These are phyloP conservation scores for Proteles cristata DNA, from an alignment of 2,113 vertebrate genomes.

Conservation along the genomic window DNA sequence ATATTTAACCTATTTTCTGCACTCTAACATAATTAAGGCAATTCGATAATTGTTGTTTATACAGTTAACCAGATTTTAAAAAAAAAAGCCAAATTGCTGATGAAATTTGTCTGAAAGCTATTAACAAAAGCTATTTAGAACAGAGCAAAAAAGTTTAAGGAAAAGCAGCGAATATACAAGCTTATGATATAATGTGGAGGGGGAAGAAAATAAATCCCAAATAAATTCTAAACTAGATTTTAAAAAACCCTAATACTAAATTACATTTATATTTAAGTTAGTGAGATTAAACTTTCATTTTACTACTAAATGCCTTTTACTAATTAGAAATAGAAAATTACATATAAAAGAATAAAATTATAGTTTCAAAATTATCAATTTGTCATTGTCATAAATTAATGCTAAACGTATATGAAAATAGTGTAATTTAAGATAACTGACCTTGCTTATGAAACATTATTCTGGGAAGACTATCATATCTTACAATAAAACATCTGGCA, in stretches of 20 bases:
- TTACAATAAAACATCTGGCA: constrained; percentile 65
- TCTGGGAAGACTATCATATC: constrained; percentile 40
- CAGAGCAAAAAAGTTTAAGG: not conserved
- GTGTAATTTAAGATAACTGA: constrained; percentile 45
- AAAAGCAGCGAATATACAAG: not conserved
- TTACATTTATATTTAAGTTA: not conserved
- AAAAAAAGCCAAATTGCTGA: not conserved
- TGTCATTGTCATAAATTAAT: not conserved
- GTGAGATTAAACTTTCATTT: not conserved
- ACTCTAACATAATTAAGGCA: not conserved
- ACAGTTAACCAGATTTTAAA: not conserved
- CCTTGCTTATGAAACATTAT: constrained; percentile 50
- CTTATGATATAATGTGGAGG: not conserved
- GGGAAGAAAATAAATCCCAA: not conserved
- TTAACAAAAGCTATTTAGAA: not conserved
- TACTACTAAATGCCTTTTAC: not conserved
- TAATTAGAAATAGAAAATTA: constrained; percentile 39
- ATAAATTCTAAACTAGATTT: not conserved
- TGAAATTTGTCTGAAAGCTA: not conserved
- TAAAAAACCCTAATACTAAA: not conserved
- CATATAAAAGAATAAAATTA: constrained; percentile 29
- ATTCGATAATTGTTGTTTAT: not conserved
- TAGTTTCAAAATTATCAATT: constrained; percentile 28
- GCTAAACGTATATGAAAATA: constrained; percentile 53
- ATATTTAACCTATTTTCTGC: not conserved